Conservation (phyloP, 1,140 invertebrate genomes). For the Diplogasteroides magnus region DNA sequence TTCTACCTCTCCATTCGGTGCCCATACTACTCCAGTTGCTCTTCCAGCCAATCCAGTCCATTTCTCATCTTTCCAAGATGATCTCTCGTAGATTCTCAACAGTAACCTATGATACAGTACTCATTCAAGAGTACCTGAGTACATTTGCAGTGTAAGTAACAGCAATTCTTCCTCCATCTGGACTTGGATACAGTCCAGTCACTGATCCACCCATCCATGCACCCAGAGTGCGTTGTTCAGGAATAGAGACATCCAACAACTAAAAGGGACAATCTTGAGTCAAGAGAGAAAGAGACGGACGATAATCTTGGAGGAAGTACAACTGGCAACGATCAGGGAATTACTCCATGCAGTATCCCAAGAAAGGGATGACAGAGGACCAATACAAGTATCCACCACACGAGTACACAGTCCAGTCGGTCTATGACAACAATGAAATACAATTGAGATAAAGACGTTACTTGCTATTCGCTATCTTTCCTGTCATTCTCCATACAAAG, state of each 20-base stretch:
- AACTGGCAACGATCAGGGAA: neutral
- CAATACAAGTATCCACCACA: neutral
- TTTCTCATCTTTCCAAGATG: neutral
- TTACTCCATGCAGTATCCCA: neutral
- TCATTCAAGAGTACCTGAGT: no score
- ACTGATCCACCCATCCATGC: neutral
- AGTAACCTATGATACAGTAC: no score
- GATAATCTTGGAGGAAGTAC: neutral
- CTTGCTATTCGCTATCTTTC: neutral
- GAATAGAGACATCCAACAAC: neutral
- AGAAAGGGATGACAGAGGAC: neutral
- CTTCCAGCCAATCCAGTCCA: neutral
- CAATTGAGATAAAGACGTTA: neutral
- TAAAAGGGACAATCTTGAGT: no score
- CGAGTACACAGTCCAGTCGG: neutral
- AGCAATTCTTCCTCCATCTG: neutral
- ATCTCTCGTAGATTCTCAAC: neutral
- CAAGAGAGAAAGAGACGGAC: no score
- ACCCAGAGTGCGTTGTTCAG: neutral
- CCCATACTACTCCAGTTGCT: neutral
- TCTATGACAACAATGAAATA: neutral
- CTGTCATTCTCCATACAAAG: neutral
- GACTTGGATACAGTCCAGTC: neutral
- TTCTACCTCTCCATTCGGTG: neutral
- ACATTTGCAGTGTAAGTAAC: neutral